These are phyloP conservation scores for Holcopasites calliopsidis DNA, from an alignment of 1,140 invertebrate genomes.

Conservation along the genomic window DNA sequence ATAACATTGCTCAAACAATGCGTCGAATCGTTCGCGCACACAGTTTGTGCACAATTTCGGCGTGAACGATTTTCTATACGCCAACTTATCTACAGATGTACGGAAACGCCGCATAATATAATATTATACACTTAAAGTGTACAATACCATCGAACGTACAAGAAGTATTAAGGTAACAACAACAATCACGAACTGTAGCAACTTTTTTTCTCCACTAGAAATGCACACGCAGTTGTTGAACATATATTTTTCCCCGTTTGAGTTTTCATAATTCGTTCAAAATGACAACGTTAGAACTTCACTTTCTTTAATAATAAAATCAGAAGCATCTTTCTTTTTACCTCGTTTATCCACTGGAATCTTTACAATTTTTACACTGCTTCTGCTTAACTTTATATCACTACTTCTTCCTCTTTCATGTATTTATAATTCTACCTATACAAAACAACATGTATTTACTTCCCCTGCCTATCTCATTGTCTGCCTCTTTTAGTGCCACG, in stretches of 20 bases:
- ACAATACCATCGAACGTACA: background rate
- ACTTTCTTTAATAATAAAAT: background rate
- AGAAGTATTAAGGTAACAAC: background rate
- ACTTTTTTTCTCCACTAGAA: background rate
- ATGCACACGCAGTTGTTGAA: background rate
- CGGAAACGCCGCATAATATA: background rate
- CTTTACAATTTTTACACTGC: conserved; percentile 15
- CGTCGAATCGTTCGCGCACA: too few species aligned
- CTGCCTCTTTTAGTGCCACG: background rate
- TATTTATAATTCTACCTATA: background rate
- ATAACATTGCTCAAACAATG: too few species aligned
- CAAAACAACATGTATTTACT: too few species aligned
- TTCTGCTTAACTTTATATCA: background rate
- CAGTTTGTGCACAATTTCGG: too few species aligned
- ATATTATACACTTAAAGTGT: background rate
- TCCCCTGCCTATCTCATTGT: background rate
- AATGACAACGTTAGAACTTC: background rate
- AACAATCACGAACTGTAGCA: background rate
- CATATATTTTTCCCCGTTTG: too few species aligned
- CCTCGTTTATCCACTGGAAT: background rate
- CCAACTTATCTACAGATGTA: conserved; percentile 8
- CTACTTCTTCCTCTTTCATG: background rate
- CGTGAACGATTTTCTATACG: too few species aligned
- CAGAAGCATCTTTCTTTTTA: background rate
- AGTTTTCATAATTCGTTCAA: background rate